Conservation (phyloP, 64 coral and sea anemone species). For the Dendronephthya gigantea region DNA sequence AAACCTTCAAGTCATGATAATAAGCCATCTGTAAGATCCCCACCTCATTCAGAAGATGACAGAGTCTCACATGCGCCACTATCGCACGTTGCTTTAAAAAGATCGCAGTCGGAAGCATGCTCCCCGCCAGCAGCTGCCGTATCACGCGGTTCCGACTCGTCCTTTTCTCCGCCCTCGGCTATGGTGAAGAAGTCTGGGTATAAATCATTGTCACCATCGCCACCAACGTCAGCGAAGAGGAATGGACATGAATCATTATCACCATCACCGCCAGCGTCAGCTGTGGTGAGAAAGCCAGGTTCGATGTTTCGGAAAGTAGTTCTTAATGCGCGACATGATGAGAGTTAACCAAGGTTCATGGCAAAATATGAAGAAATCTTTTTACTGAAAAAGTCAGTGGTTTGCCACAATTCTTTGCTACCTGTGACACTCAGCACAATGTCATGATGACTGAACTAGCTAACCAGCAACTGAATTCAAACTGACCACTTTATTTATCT, state of each 20-base stretch:
- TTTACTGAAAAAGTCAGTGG: too few relatives aligned
- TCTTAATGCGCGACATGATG: background rate
- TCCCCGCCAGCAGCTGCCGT: too few relatives aligned
- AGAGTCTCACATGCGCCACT: background rate
- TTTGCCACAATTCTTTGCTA: too few relatives aligned
- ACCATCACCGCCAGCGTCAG: background rate
- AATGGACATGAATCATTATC: background rate
- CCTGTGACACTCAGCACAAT: too few relatives aligned
- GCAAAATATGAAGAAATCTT: too few relatives aligned
- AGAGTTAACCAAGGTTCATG: background rate
- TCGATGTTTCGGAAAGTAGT: background rate
- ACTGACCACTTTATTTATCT: too few relatives aligned
- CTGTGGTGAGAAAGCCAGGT: background rate
- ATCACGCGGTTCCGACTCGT: too few relatives aligned
- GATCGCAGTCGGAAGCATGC: too few relatives aligned
- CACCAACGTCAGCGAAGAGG: background rate
- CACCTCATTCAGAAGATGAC: background rate
- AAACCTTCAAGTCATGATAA: background rate
- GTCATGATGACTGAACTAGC: too few relatives aligned
- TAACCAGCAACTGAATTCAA: too few relatives aligned
- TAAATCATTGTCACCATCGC: background rate
- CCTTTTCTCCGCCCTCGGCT: background rate
- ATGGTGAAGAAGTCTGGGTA: background rate
- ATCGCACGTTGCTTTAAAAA: too few relatives aligned
- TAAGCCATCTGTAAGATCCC: background rate